A percentile compares a stretch with the other conserved stretches of the same genome.
Evolutionary conservation across 1,140 invertebrate genomes (phyloP).

Genomic region (Neomicropteryx cornuta): DNA sequence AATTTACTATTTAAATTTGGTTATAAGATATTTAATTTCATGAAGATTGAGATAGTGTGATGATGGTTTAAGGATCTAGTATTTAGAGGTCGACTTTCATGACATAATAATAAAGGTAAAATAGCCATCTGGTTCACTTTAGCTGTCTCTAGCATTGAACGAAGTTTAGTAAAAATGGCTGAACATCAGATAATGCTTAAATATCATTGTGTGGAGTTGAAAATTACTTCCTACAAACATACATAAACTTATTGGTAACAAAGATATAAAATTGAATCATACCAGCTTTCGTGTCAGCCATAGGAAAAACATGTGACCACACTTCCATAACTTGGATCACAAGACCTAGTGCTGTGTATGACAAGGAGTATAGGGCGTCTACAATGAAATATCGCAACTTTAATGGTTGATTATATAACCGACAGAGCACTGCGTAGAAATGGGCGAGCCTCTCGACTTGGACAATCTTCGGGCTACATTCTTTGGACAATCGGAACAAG

Average conservation of each 20-base stretch:
- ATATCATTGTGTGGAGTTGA: neutral
- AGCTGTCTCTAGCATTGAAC: no score
- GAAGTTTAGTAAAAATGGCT: neutral
- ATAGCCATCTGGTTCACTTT: no score
- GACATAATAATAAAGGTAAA: neutral
- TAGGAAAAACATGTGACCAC: conserved; percentile 31
- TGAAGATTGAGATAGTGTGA: neutral
- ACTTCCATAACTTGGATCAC: conserved; percentile 30
- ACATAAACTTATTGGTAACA: neutral
- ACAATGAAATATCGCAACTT: conserved; percentile 28
- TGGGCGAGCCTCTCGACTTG: conserved; percentile 26
- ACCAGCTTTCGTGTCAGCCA: conserved; percentile 27
- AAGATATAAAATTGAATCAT: conserved; percentile 12
- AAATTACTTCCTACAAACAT: neutral
- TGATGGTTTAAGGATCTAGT: neutral
- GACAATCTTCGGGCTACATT: conserved; percentile 24
- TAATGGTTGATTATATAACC: conserved; percentile 23
- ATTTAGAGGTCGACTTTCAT: neutral
- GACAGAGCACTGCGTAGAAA: conserved; percentile 31
- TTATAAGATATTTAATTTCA: neutral
- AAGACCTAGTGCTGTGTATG: conserved; percentile 26
- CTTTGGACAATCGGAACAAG: conserved; percentile 29
- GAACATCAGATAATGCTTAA: neutral
- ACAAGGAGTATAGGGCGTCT: conserved; percentile 36
- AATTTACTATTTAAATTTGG: neutral